Base-by-base conservation (phyloP, 2,797 vertebrate genomes). In the Gobionotothen gibberifrons region DNA sequence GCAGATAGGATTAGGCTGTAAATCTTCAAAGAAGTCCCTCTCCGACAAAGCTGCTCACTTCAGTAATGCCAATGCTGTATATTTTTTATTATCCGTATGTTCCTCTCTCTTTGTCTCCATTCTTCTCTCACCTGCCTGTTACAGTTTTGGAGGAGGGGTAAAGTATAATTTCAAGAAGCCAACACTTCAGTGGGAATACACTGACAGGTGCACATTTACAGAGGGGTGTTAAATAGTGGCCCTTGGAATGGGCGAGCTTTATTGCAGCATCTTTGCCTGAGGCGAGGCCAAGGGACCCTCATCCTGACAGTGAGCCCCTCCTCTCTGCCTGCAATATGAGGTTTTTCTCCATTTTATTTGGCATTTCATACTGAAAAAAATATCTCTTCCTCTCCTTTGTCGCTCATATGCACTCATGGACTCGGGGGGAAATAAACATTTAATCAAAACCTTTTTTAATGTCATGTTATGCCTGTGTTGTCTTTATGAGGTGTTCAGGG, bases 11-110 rank as follows among this genome's bases (percentile, higher is more conserved):
- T 94, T 94, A 94, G 86, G 58, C 63, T 81, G 76, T 66, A 90
- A 92, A 83, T 92, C 93, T 92, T 94, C 93, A 93, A 78, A 93
- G 87, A 84, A 67, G 81, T 75, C 85, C 73, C 82, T 84, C 84
- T 89, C 75, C 57, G 47, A 85, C 61, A 85, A 83, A 86, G 87
- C 87, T 62, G 85, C 80, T 83, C 69, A 78, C 80, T 87, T 87
- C 87, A 86, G 62, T 86, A 76, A 76, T 77, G 32, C 69, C 84
- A 91, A 90, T 89, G 72, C 87, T 72, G 69, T 89, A 87, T 90
- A 81, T 83, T 82, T 81, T 61, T 69, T 49, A 62, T 75, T 53
- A 69, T 76, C 72, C 36, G 5, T 63, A 48, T 62, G 57, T 69
- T 9, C 21, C 48, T 39, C n/a, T 42, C 15, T 56, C 29, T 66